Percentiles rank a stretch among this genome's conserved stretches.
These are phyloP conservation scores for Gambusia affinis DNA, from an alignment of 2,113 vertebrate genomes.

Conservation along the genomic window DNA sequence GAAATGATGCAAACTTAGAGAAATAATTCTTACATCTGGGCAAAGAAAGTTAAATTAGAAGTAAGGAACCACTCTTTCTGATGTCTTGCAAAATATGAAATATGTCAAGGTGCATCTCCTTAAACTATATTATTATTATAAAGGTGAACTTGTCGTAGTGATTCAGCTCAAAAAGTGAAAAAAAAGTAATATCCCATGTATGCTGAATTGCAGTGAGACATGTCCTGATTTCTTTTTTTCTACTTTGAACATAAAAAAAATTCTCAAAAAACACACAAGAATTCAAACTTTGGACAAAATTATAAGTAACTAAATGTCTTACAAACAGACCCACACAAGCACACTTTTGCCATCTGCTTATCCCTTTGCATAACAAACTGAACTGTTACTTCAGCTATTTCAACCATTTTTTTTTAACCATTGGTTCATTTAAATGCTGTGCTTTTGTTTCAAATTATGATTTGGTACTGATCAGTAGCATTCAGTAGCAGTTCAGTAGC, in stretches of 20 bases:
- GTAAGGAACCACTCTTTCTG: neutral
- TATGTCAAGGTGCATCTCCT: neutral
- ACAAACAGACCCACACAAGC: neutral
- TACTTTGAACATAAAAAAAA: too few species aligned
- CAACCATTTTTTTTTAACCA: neutral
- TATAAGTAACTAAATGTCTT: neutral
- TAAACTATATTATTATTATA: neutral
- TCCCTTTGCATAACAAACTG: neutral
- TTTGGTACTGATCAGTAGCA: too few species aligned
- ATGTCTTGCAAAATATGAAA: neutral
- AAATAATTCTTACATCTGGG: neutral
- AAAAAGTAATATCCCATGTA: too few species aligned
- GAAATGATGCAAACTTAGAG: neutral
- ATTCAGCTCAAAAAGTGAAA: neutral
- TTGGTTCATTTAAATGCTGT: too few species aligned
- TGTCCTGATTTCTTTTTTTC: too few species aligned
- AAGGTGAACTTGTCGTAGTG: neutral
- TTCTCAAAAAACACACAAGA: too few species aligned
- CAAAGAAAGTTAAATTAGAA: neutral
- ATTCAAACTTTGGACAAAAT: neutral
- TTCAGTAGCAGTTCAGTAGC: too few species aligned
- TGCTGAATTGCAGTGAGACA: too few species aligned
- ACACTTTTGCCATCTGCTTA: neutral
- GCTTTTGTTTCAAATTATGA: too few species aligned
- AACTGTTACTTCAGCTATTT: neutral